Evolutionary conservation across 2,113 vertebrate species (phyloP).

Genomic region (Mustelus asterias): DNA sequence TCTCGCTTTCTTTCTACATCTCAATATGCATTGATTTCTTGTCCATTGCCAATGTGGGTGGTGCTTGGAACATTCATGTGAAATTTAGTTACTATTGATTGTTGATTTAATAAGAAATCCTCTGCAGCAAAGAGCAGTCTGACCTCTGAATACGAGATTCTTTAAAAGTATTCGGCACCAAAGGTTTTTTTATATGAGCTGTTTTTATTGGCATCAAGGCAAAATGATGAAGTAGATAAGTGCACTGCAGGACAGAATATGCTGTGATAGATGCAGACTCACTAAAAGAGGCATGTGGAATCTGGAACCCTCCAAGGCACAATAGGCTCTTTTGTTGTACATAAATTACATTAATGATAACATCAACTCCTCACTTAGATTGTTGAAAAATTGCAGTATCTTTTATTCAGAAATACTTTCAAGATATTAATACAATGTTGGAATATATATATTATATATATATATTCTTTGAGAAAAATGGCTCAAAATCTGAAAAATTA

Average conservation of each 20-base stretch:
- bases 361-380: background rate
- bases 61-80: background rate
- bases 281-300: background rate
- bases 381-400: background rate
- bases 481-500: background rate
- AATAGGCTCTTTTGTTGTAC: background rate
- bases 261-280: background rate
- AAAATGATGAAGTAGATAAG: slow-evolving; percentile 5
- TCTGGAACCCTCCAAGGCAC: background rate
- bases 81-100: background rate
- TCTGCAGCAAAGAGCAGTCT: background rate
- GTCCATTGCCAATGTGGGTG: background rate
- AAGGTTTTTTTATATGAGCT: background rate
- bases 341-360: background rate
- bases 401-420: background rate
- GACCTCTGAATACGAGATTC: background rate
- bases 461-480: background rate
- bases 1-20: background rate
- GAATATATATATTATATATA: background rate
- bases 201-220: slow-evolving; percentile 18
- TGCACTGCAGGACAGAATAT: background rate
- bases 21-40: background rate
- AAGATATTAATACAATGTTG: background rate
- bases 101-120: background rate
- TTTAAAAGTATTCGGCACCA: background rate